Percentiles rank a stretch among this genome's conserved stretches.
phyloP scores from a whole-genome alignment of 2,888 invertebrate genomes.

The Noctua janthina region DNA sequence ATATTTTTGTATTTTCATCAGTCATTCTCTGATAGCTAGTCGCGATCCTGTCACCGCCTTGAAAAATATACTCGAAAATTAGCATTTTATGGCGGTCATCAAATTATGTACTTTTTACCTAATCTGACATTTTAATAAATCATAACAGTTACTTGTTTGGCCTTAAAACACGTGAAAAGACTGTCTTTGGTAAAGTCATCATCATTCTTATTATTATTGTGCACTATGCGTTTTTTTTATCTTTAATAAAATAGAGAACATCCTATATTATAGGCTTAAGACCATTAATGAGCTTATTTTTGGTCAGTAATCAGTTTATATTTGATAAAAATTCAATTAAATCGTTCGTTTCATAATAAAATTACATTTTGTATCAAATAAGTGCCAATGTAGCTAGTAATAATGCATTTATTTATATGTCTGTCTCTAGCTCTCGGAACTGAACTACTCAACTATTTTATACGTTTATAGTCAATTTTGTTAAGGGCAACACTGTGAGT shows the following conservation, averaged over 20 bases:
- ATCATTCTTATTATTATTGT: conserved; percentile 26
- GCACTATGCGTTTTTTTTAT: conserved; percentile 20
- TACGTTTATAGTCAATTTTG: conserved; percentile 20
- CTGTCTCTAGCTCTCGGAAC: conserved; percentile 26
- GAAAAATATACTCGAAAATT: conserved; percentile 10
- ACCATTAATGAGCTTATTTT: conserved; percentile 22
- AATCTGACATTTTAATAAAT: conserved; percentile 18
- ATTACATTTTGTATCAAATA: conserved; percentile 43
- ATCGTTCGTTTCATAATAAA: conserved; percentile 29
- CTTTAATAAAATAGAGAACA: conserved; percentile 23
- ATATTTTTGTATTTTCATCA: conserved; percentile 59
- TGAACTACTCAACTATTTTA: conserved; percentile 20
- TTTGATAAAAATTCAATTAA: conserved; percentile 32
- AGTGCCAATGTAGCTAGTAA: conserved; percentile 71
- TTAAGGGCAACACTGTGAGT: conserved; percentile 24
- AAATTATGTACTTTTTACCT: conserved; percentile 6
- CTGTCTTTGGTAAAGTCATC: conserved; percentile 65
- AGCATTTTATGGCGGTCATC: conserved; percentile 3
- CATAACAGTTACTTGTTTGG: conserved; percentile 65
- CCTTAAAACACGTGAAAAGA: conserved; percentile 72
- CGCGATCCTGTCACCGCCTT: conserved; percentile 25
- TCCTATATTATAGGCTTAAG: neutral
- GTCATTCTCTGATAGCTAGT: conserved; percentile 55
- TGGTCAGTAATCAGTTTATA: conserved; percentile 29
- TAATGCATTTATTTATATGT: conserved; percentile 72